Conservation (phyloP, 1,140 invertebrate species). For the Akabosia matsudoensis region DNA sequence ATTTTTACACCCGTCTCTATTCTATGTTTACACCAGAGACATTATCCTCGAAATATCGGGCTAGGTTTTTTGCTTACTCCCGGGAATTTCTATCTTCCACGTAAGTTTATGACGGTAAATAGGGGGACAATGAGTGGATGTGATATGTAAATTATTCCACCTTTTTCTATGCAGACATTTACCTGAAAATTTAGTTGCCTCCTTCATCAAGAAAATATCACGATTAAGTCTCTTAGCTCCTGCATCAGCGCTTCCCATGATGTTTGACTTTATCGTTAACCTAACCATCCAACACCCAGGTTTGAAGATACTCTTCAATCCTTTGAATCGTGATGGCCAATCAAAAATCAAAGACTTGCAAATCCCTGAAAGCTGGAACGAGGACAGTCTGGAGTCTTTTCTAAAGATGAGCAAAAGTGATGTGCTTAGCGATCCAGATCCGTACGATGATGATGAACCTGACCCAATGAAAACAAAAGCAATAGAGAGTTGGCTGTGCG, state of each 20-base stretch:
- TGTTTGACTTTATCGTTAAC: conserved; percentile 82
- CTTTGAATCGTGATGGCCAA: conserved; percentile 19
- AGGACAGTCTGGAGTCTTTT: conserved; percentile 32
- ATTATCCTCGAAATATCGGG: conserved; percentile 85
- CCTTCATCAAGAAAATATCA: conserved; percentile 85
- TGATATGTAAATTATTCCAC: conserved; percentile 22
- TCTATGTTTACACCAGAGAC: conserved; percentile 84
- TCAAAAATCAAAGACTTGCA: conserved; percentile 22
- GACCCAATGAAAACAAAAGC: conserved; percentile 75
- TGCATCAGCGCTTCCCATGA: conserved; percentile 70
- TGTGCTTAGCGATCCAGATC: conserved; percentile 62
- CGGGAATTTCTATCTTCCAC: conserved; percentile 89
- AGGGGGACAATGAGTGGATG: neutral
- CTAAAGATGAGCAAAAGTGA: neutral
- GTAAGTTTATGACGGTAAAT: conserved; percentile 65
- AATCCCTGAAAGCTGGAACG: conserved; percentile 54
- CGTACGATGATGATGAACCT: conserved; percentile 74
- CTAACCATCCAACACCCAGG: conserved; percentile 81
- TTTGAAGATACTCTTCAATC: conserved; percentile 71
- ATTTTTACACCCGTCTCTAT: conserved; percentile 92
- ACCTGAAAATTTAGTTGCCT: conserved; percentile 83
- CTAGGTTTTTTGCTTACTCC: conserved; percentile 77
- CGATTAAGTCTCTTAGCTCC: conserved; percentile 77
- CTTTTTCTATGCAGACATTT: conserved; percentile 67
- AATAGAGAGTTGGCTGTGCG: conserved; percentile 85